A percentile compares a stretch with the other conserved stretches of the same genome.
These are phyloP conservation scores for Sorex araneus DNA, from an alignment of 2,113 vertebrate species.

Conservation along the genomic window DNA sequence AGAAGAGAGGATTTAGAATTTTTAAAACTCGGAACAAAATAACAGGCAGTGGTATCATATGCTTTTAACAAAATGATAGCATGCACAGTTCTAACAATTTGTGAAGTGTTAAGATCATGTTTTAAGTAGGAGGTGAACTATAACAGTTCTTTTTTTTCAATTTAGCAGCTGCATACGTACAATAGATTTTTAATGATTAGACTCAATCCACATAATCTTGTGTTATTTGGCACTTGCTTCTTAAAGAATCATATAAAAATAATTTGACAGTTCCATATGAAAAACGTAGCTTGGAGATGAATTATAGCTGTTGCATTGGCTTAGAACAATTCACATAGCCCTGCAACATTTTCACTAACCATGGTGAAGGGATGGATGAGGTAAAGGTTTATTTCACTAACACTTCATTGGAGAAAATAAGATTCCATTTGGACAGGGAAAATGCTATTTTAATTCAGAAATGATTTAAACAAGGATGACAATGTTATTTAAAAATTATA, in stretches of 20 bases:
- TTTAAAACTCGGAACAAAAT: not conserved
- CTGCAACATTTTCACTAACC: not conserved
- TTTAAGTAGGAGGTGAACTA: not conserved
- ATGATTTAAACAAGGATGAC: not conserved
- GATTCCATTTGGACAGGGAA: not conserved
- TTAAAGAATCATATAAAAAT: conserved; percentile 51
- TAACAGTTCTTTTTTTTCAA: not conserved
- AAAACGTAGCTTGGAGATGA: conserved; percentile 35
- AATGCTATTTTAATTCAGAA: not conserved
- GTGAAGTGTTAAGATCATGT: not conserved
- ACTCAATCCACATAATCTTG: not conserved
- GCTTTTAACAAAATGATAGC: not conserved
- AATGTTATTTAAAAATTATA: not conserved
- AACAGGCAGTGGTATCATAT: not conserved
- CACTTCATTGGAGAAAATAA: not conserved
- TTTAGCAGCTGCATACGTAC: too few species aligned
- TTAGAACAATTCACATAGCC: not conserved
- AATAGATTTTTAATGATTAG: conserved; percentile 39
- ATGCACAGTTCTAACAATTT: not conserved
- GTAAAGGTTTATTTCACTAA: conserved; percentile 41
- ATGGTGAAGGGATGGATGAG: not conserved
- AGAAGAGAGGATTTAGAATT: not conserved
- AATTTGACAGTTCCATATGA: not conserved
- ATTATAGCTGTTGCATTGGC: not conserved
- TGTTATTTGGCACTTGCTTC: conserved; percentile 27